Conservation (phyloP, 2,888 invertebrate species). For the Drosophila meridiana region DNA sequence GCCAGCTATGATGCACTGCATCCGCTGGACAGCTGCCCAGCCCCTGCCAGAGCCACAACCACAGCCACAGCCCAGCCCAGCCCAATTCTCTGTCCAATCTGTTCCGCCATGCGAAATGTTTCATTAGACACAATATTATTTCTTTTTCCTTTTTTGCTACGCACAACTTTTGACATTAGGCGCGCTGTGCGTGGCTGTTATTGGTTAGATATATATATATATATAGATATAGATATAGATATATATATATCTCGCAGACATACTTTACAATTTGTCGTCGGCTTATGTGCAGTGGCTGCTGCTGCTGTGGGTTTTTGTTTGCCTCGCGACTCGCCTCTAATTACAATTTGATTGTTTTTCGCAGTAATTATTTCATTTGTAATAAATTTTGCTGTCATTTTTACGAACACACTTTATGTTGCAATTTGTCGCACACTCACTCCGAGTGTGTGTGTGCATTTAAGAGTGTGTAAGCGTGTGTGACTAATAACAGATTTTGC, state of each 20-base stretch:
- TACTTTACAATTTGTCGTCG: slow-evolving; percentile 65
- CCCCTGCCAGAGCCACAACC: slow-evolving; percentile 4
- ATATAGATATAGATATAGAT: slow-evolving; percentile 29
- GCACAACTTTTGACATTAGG: slow-evolving; percentile 49
- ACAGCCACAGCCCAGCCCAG: slow-evolving; percentile 25
- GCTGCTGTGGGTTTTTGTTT: slow-evolving; percentile 31
- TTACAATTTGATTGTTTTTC: slow-evolving; percentile 78
- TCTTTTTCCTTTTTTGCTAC: slow-evolving; percentile 31
- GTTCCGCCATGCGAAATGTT: slow-evolving; percentile 19
- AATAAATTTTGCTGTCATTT: slow-evolving; percentile 67
- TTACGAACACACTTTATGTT: slow-evolving; percentile 66
- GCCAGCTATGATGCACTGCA: slow-evolving; percentile 68
- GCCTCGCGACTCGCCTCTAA: slow-evolving; percentile 59
- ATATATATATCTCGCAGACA: slow-evolving; percentile 37
- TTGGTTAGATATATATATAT: slow-evolving; percentile 2
- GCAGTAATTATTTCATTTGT: slow-evolving; percentile 77
- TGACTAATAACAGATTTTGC: slow-evolving; percentile 31
- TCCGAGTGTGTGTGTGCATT: background rate
- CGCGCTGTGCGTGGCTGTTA: slow-evolving; percentile 34
- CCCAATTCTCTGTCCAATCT: slow-evolving; percentile 8
- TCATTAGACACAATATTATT: slow-evolving; percentile 23
- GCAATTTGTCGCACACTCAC: slow-evolving; percentile 62
- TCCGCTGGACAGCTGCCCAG: slow-evolving; percentile 54
- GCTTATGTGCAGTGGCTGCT: slow-evolving; percentile 27
- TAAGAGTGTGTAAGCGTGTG: background rate